These are phyloP conservation scores for Cyphomyrmex costatus DNA, from an alignment of 1,140 invertebrate genomes.

Conservation along the genomic window DNA sequence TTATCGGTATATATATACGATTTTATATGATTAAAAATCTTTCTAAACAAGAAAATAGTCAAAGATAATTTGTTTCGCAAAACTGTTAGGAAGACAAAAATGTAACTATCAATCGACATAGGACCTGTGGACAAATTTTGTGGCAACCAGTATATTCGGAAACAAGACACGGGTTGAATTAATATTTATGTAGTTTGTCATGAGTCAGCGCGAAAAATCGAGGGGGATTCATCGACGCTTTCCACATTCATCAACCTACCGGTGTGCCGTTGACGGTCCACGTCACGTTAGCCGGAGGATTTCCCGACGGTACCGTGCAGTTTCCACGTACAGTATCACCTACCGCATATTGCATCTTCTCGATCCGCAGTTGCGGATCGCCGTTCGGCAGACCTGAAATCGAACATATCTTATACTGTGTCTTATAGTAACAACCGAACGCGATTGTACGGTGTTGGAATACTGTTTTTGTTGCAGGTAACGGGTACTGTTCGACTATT, in stretches of 20 bases:
- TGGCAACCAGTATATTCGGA: background rate
- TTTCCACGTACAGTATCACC: constrained; percentile 92
- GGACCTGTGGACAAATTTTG: background rate
- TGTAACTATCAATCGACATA: background rate
- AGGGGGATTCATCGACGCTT: constrained; percentile 20
- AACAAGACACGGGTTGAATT: constrained; percentile 12
- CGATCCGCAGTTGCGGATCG: constrained; percentile 89
- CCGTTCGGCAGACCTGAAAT: constrained; percentile 90
- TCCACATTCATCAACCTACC: constrained; percentile 86
- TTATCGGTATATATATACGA: background rate
- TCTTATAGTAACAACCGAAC: background rate
- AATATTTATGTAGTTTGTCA: constrained; percentile 50
- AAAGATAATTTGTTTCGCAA: background rate
- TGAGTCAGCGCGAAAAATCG: constrained; percentile 23
- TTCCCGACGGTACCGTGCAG: constrained; percentile 91
- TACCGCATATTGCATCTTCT: constrained; percentile 91
- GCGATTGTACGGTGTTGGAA: background rate
- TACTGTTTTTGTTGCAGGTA: constrained; percentile 20
- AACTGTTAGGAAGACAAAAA: background rate
- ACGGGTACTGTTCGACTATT: constrained; percentile 54
- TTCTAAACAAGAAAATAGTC: background rate
- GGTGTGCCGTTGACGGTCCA: constrained; percentile 93
- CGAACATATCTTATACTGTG: constrained; percentile 6
- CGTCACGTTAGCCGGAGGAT: constrained; percentile 92
- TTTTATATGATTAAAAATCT: background rate